Evolutionary conservation across 2,113 vertebrate genomes (phyloP).

Genomic region (Sclerurus mexicanus): DNA sequence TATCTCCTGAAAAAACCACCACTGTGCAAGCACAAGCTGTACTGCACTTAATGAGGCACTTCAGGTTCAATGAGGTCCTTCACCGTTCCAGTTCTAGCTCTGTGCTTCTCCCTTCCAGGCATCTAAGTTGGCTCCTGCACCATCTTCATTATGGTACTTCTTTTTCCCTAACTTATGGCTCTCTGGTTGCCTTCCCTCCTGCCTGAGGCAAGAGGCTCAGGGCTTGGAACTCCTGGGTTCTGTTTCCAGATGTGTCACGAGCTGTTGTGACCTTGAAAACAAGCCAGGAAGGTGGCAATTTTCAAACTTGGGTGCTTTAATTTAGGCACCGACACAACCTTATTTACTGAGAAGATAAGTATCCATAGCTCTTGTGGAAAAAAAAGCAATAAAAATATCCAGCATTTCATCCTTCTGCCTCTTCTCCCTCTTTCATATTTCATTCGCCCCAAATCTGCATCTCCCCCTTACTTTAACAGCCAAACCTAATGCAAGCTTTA

Average conservation of each 20-base stretch:
- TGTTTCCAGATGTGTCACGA: not conserved
- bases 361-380: not conserved
- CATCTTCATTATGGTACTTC: not conserved
- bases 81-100: not conserved
- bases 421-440: not conserved
- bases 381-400: not conserved
- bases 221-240: not conserved
- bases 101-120: not conserved
- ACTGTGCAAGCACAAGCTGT: not conserved
- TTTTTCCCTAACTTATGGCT: not conserved
- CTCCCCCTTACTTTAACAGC: not conserved
- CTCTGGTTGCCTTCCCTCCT: not conserved
- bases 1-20: not conserved
- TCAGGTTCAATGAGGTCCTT: conserved; percentile 2
- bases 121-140: not conserved
- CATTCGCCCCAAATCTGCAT: not conserved
- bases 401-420: not conserved
- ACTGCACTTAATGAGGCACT: conserved; percentile 3
- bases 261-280: not conserved
- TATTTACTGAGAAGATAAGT: not conserved
- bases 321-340: not conserved
- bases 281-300: not conserved
- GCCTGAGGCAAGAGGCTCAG: not conserved
- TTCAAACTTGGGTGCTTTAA: not conserved
- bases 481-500: not conserved